Evolutionary conservation across 1,140 invertebrate species (phyloP).

Genomic region (Ostrea denselamellosa): DNA sequence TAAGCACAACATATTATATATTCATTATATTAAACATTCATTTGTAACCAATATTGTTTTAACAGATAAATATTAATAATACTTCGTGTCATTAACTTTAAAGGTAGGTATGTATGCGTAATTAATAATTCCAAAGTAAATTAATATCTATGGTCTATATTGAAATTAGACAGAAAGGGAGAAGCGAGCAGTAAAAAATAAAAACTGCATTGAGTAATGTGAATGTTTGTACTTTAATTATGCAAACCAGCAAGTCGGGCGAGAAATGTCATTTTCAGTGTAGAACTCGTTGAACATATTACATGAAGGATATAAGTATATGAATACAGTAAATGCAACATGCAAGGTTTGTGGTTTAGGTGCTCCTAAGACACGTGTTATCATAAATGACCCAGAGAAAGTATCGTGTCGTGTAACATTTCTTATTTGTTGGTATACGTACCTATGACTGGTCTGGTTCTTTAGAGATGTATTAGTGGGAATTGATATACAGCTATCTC

Average conservation of each 20-base stretch:
- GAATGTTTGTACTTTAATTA: conserved; percentile 13
- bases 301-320: background rate
- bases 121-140: background rate
- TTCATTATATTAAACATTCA: conserved; percentile 18
- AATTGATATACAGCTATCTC: background rate
- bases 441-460: background rate
- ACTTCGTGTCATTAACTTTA: background rate
- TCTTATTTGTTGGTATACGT: too few relatives aligned
- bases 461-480: background rate
- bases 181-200: background rate
- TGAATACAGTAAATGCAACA: background rate
- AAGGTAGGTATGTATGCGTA: background rate
- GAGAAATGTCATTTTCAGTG: background rate
- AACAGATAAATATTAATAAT: background rate
- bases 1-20: background rate
- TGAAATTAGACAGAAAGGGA: background rate
- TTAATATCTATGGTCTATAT: background rate
- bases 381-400: background rate
- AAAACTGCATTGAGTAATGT: background rate
- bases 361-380: background rate
- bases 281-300: background rate
- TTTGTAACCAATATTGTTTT: background rate
- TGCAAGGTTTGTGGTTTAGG: background rate
- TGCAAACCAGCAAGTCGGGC: background rate
- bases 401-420: too few relatives aligned